Conservation (phyloP, 2,888 invertebrate genomes). For the Nomada ruficornis region DNA sequence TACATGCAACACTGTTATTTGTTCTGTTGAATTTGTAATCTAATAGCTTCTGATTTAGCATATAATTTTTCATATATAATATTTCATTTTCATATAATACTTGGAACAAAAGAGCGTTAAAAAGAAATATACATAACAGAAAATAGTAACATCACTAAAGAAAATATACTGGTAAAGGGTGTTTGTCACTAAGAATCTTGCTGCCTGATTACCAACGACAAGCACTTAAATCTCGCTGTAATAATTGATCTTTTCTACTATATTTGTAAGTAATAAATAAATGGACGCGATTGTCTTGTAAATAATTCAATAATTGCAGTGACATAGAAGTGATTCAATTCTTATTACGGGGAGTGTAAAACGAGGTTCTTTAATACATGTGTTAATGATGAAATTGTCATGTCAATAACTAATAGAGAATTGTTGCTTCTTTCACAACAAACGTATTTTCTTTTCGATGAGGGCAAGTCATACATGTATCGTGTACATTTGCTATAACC, state of each 20-base stretch:
- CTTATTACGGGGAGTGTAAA: constrained; percentile 56
- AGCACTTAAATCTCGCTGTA: constrained; percentile 62
- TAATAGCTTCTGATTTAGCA: constrained; percentile 61
- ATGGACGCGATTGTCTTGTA: constrained; percentile 73
- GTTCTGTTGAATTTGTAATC: constrained; percentile 61
- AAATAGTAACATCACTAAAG: constrained; percentile 35
- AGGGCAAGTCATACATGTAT: constrained; percentile 38
- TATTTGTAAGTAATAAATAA: constrained; percentile 72
- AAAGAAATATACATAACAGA: constrained; percentile 33
- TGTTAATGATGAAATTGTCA: constrained; percentile 60
- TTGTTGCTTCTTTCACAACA: constrained; percentile 43
- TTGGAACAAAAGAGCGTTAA: constrained; percentile 32
- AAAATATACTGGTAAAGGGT: constrained; percentile 27
- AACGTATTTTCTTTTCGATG: constrained; percentile 25
- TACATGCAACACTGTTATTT: constrained; percentile 59
- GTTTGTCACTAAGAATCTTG: constrained; percentile 58
- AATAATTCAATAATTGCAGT: constrained; percentile 73
- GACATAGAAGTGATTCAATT: constrained; percentile 64
- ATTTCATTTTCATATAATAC: constrained; percentile 9
- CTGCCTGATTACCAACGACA: constrained; percentile 61
- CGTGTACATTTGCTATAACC: constrained; percentile 37
- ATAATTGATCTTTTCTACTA: constrained; percentile 72
- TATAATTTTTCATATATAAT: constrained; percentile 56
- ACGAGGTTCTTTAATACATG: constrained; percentile 59
- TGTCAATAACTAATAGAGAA: constrained; percentile 58